A percentile compares a stretch with the other conserved stretches of the same genome.
These are phyloP conservation scores for Cephalotes varians DNA, from an alignment of 2,888 invertebrate species.

Conservation along the genomic window DNA sequence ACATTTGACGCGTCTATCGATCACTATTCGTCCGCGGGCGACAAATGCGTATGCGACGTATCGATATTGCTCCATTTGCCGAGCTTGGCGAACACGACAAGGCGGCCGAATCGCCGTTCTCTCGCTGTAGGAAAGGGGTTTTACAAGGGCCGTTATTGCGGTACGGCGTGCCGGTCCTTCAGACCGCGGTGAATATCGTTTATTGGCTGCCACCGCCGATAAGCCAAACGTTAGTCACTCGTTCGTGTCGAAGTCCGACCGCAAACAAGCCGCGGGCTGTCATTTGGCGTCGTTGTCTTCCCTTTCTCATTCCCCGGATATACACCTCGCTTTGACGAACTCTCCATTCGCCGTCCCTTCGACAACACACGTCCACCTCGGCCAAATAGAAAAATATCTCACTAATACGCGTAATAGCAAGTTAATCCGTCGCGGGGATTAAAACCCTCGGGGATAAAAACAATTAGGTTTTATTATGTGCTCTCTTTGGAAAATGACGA, in stretches of 20 bases:
- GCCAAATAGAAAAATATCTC: not conserved
- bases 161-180: conserved; percentile 27
- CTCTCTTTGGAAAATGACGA: not conserved
- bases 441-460: conserved; percentile 13
- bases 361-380: conserved; percentile 1
- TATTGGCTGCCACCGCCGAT: conserved; percentile 62
- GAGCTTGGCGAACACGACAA: conserved; percentile 6
- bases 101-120: conserved; percentile 8
- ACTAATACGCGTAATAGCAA: conserved; percentile 22
- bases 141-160: conserved; percentile 62
- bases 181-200: conserved; percentile 59
- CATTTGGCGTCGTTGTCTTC: conserved; percentile 55
- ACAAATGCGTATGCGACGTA: conserved; percentile 42
- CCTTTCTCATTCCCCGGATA: conserved; percentile 12
- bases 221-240: conserved; percentile 56
- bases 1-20: conserved; percentile 18
- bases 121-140: conserved; percentile 9
- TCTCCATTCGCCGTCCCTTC: not conserved
- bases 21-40: conserved; percentile 33
- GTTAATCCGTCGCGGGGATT: conserved; percentile 12
- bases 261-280: conserved; percentile 56
- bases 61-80: conserved; percentile 25
- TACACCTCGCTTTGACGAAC: conserved; percentile 35
- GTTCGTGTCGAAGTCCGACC: conserved; percentile 37
- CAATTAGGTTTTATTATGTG: not conserved